phyloP scores from a whole-genome alignment of 1,140 invertebrate species.

The Saccostrea glomerata region DNA sequence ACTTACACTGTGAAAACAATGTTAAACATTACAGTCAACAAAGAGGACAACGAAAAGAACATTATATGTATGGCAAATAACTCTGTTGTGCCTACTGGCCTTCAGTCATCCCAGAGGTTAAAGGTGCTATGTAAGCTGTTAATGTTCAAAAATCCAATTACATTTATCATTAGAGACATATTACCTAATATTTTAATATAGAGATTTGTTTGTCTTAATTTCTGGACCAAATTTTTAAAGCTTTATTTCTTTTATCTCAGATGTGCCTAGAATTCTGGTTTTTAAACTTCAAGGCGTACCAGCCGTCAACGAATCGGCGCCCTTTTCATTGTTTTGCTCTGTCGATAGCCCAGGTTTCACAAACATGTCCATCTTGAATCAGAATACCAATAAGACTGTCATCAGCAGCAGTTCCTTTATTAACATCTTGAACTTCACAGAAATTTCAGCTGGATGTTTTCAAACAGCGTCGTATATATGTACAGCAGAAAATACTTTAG shows the following conservation, averaged over 20 bases:
- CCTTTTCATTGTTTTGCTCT: background rate
- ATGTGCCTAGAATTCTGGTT: background rate
- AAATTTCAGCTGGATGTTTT: background rate
- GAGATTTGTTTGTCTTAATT: too few species aligned
- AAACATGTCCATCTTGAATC: background rate
- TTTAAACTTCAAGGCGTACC: background rate
- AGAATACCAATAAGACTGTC: background rate
- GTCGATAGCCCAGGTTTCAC: background rate
- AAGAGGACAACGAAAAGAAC: too few species aligned
- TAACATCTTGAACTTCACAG: background rate
- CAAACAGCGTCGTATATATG: background rate
- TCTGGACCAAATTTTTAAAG: too few species aligned
- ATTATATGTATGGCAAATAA: too few species aligned
- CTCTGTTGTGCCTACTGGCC: too few species aligned
- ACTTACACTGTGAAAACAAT: too few species aligned
- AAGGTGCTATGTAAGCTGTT: too few species aligned
- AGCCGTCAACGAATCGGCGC: background rate
- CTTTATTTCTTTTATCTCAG: background rate
- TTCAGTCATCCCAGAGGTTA: too few species aligned
- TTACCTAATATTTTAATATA: too few species aligned
- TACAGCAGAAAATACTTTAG: background rate
- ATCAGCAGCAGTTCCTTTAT: background rate
- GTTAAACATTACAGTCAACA: too few species aligned
- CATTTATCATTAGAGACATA: too few species aligned
- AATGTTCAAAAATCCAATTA: too few species aligned